Evolutionary conservation across 2,797 vertebrate genomes (phyloP).

Genomic region (Urocyon cinereoargenteus): DNA sequence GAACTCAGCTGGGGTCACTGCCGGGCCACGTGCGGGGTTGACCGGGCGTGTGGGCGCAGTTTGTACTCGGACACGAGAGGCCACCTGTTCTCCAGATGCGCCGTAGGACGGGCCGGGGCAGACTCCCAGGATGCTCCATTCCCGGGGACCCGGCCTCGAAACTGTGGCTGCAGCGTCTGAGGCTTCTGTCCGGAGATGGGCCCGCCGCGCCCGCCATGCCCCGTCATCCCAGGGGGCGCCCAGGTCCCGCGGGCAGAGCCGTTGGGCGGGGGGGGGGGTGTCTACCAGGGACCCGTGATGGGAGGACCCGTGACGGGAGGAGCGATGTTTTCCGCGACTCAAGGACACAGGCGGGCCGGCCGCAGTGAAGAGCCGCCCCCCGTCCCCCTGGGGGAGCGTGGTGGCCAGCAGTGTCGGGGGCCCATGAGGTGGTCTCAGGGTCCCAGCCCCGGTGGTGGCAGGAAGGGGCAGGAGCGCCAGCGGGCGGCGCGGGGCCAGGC

Average conservation of each 20-base stretch:
- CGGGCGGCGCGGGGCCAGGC: not conserved
- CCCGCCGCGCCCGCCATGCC: fast-evolving
- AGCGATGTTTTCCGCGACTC: not conserved
- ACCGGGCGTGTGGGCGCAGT: fast-evolving
- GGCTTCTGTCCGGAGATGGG: not conserved
- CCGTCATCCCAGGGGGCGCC: not conserved
- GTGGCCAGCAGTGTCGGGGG: not conserved
- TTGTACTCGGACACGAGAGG: fast-evolving
- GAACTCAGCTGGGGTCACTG: not conserved
- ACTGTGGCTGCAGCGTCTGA: fast-evolving
- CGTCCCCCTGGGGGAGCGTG: not conserved
- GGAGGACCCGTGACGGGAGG: no score
- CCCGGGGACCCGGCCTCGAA: no score
- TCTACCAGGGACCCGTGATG: fast-evolving
- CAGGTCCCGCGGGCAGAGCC: fast-evolving
- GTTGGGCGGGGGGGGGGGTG: no score
- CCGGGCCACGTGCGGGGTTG: fast-evolving
- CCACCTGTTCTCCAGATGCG: not conserved
- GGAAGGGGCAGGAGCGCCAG: not conserved
- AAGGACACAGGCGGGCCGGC: not conserved
- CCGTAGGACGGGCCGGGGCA: not conserved
- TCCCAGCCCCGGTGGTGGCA: not conserved
- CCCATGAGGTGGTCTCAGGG: no score
- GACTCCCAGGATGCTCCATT: no score
- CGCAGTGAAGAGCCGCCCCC: not conserved